Evolutionary conservation across 1,140 invertebrate genomes (phyloP).

Genomic region (Babylonia areolata): DNA sequence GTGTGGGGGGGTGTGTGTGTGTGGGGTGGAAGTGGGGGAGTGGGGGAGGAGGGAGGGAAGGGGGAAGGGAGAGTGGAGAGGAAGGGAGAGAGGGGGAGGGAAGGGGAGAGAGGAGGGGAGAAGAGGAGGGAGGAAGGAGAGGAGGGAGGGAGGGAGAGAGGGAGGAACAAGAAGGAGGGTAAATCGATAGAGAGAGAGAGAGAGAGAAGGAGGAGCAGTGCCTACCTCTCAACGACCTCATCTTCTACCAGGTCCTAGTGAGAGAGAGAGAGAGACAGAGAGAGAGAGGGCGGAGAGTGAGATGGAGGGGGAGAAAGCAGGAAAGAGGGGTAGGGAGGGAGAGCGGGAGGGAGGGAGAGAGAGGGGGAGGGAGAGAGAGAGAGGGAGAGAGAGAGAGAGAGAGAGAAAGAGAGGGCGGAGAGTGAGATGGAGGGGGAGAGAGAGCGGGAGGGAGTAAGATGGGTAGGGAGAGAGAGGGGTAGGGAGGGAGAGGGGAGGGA

Average conservation of each 20-base stretch:
- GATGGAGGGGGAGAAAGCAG: not conserved
- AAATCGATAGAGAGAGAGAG: no score
- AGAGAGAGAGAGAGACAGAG: no score
- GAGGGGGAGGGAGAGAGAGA: not conserved
- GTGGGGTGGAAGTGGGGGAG: not conserved
- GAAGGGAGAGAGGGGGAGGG: not conserved
- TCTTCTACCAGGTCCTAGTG: conserved; percentile 78
- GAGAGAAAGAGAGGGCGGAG: not conserved
- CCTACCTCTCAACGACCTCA: conserved; percentile 79
- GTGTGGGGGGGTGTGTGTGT: not conserved
- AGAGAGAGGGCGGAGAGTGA: not conserved
- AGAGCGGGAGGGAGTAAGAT: not conserved
- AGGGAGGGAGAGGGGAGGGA: not conserved
- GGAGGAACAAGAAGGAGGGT: no score
- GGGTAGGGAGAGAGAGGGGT: no score
- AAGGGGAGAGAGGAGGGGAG: not conserved
- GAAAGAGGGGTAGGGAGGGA: not conserved
- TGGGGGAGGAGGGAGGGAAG: not conserved
- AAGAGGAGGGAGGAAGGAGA: not conserved
- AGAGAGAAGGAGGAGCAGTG: conserved; percentile 72
- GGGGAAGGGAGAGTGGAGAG: not conserved
- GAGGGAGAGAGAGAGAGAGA: not conserved
- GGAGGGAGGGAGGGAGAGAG: no score
- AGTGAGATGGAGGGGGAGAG: not conserved
- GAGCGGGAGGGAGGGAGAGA: not conserved